Conservation (phyloP, 2,113 vertebrate genomes). For the Alligator sinensis region DNA sequence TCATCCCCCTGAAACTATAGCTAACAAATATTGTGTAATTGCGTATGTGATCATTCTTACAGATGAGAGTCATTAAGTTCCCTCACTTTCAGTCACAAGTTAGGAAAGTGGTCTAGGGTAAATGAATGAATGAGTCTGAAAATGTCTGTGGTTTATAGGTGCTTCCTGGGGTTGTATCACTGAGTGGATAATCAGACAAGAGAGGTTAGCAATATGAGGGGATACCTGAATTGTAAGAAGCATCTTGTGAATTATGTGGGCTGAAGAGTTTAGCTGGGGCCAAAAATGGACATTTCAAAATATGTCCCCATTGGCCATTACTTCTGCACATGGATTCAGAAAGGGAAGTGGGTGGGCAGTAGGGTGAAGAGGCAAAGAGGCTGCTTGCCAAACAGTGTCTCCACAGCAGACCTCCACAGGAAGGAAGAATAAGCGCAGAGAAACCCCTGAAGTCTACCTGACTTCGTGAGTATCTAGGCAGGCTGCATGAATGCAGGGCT, state of each 20-base stretch:
- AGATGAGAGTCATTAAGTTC: not conserved
- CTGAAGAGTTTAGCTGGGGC: not conserved
- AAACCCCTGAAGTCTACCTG: not conserved
- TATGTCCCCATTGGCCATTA: not conserved
- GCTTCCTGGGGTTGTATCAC: not conserved
- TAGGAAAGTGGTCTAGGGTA: not conserved
- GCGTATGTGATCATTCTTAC: not conserved
- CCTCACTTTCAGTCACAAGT: not conserved
- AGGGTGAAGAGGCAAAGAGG: not conserved
- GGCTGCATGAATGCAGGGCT: not conserved
- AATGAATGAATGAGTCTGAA: not conserved
- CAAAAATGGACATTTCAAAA: not conserved
- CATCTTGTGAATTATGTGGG: not conserved
- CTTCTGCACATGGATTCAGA: not conserved
- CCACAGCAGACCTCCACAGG: not conserved
- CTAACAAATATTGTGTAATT: fast-evolving
- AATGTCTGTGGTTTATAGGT: not conserved
- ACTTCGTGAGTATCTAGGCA: not conserved
- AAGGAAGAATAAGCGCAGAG: not conserved
- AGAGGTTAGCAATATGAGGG: not conserved
- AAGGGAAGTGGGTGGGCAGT: not conserved
- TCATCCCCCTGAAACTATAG: not conserved
- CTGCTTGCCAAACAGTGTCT: not conserved
- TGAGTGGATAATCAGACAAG: not conserved
- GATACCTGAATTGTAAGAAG: not conserved